phyloP scores from a whole-genome alignment of 2,888 invertebrate species.

The Epiblema foenella region DNA sequence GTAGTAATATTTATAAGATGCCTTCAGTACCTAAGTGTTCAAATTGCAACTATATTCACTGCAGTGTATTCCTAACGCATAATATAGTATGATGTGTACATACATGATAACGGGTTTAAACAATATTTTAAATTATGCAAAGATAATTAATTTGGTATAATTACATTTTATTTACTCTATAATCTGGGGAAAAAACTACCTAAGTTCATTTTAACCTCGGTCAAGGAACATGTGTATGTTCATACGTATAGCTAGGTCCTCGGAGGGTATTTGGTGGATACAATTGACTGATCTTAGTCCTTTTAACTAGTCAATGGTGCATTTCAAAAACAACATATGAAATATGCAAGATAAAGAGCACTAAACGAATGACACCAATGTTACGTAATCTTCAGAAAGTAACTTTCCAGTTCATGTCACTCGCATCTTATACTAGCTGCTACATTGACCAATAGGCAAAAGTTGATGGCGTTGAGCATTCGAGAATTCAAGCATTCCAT shows the following conservation, averaged over 20 bases:
- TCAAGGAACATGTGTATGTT: neutral
- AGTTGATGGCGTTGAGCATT: neutral
- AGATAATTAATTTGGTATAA: conserved; percentile 13
- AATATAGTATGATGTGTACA: conserved; percentile 36
- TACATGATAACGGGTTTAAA: conserved; percentile 27
- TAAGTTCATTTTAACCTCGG: neutral
- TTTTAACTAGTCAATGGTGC: neutral
- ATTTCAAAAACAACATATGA: neutral
- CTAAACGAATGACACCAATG: neutral
- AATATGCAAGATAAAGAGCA: neutral
- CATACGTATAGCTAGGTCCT: neutral
- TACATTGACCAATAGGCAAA: neutral
- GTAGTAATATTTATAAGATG: conserved; percentile 31
- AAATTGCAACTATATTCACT: conserved; percentile 34
- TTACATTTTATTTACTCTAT: conserved; percentile 27
- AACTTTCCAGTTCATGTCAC: neutral
- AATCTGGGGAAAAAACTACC: conserved; percentile 6
- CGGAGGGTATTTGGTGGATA: too few relatives aligned
- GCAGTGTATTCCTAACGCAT: conserved; percentile 36
- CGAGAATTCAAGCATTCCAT: neutral
- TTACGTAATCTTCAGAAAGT: neutral
- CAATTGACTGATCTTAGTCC: neutral
- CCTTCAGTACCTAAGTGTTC: conserved; percentile 39
- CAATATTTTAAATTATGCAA: conserved; percentile 22
- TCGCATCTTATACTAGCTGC: neutral